Evolutionary conservation across 2,888 invertebrate species (phyloP).

Genomic region (Gastrophysa polygoni): DNA sequence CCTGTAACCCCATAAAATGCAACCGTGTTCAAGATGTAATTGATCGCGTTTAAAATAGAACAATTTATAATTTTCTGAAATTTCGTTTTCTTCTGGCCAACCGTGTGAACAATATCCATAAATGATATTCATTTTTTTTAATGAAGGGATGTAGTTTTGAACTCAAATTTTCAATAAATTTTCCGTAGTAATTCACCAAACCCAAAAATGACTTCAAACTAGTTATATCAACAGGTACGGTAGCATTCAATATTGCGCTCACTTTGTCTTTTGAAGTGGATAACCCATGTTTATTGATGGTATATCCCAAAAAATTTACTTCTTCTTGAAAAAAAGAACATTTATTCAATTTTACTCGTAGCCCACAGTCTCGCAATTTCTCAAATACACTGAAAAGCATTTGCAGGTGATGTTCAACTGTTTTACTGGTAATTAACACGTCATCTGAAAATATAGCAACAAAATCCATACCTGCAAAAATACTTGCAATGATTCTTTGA

Average conservation of each 20-base stretch:
- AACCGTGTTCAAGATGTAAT: no score
- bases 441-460: constrained; percentile 15
- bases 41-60: no score
- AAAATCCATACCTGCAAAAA: constrained; percentile 6
- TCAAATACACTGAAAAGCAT: constrained; percentile 30
- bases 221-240: constrained; percentile 22
- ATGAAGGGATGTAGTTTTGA: not conserved
- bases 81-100: no score
- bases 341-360: constrained; percentile 34
- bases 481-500: not conserved
- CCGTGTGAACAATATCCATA: no score
- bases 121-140: no score
- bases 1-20: no score
- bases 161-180: constrained; percentile 33
- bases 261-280: constrained; percentile 34
- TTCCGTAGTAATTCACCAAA: constrained; percentile 47
- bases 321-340: constrained; percentile 35
- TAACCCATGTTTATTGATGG: constrained; percentile 36
- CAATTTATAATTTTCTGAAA: no score
- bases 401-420: constrained; percentile 18
- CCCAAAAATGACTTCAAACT: constrained; percentile 45
- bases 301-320: constrained; percentile 38
- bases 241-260: constrained; percentile 29
- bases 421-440: constrained; percentile 19
- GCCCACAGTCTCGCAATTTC: constrained; percentile 24